Conservation (phyloP, 2,797 vertebrate genomes). For the Adelosebastes latens region DNA sequence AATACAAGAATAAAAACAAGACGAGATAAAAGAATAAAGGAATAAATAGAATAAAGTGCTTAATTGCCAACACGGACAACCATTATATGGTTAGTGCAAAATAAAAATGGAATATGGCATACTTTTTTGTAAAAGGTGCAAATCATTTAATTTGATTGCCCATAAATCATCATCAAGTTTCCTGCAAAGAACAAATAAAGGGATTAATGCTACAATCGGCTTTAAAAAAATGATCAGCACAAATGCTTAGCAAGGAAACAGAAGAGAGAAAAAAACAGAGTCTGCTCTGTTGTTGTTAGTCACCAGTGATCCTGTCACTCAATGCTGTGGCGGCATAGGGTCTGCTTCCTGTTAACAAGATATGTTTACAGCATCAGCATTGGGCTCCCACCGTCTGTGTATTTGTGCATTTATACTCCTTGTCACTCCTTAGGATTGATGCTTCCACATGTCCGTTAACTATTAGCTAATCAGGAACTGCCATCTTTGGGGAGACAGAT, state of each 20-base stretch:
- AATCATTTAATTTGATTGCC: neutral
- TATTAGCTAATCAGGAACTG: conserved; percentile 75
- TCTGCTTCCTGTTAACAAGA: conserved; percentile 84
- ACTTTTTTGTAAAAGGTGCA: neutral
- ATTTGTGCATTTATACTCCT: conserved; percentile 69
- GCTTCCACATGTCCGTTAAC: conserved; percentile 68
- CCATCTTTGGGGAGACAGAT: conserved; percentile 63
- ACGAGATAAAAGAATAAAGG: fast-evolving
- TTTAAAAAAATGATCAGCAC: conserved; percentile 40
- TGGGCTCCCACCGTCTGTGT: conserved; percentile 74
- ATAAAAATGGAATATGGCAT: too few relatives aligned
- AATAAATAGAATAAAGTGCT: neutral
- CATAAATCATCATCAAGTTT: neutral
- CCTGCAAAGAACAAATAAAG: neutral
- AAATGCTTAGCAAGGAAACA: conserved; percentile 44
- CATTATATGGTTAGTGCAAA: too few relatives aligned
- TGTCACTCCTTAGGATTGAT: conserved; percentile 74
- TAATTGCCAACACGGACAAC: too few relatives aligned
- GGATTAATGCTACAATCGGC: conserved; percentile 11
- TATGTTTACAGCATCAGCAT: conserved; percentile 80
- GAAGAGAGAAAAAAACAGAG: conserved; percentile 22
- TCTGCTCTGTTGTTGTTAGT: conserved; percentile 65
- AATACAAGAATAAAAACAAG: too few relatives aligned
- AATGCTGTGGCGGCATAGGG: conserved; percentile 68
- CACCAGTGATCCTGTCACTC: conserved; percentile 77